These are phyloP conservation scores for Cactoblastis cactorum DNA, from an alignment of 2,888 invertebrate species.

Conservation along the genomic window DNA sequence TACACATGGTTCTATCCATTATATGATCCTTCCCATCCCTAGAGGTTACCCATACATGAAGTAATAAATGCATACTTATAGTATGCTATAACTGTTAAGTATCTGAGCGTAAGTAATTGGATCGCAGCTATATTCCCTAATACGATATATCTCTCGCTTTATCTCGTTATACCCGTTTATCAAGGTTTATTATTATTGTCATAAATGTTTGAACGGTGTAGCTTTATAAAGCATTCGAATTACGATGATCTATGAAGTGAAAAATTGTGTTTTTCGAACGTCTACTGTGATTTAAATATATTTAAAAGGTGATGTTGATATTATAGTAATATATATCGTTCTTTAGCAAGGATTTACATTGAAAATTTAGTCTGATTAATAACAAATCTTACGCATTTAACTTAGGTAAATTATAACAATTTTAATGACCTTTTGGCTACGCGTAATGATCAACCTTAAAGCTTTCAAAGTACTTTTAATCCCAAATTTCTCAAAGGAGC, in stretches of 20 bases:
- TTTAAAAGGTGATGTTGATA: too few relatives aligned
- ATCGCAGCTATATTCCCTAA: constrained; percentile 11
- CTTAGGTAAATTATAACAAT: too few relatives aligned
- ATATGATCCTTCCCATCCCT: neutral
- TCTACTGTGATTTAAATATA: too few relatives aligned
- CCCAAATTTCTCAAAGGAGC: too few relatives aligned
- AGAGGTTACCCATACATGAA: neutral
- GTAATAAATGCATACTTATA: constrained; percentile 1
- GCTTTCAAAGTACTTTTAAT: too few relatives aligned
- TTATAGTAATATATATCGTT: too few relatives aligned
- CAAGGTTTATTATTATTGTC: constrained; percentile 7
- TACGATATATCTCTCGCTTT: constrained; percentile 11
- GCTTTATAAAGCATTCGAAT: constrained; percentile 2
- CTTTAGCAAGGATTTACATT: too few relatives aligned
- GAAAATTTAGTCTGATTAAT: too few relatives aligned
- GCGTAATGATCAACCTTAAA: too few relatives aligned
- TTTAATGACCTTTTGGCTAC: too few relatives aligned
- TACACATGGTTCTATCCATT: neutral
- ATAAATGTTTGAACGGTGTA: neutral
- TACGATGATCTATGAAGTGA: neutral
- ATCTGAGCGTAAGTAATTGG: constrained; percentile 13
- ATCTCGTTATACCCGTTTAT: constrained; percentile 10
- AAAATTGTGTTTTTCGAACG: neutral
- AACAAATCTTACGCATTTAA: too few relatives aligned
- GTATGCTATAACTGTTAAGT: constrained; percentile 8